Conservation (phyloP, 2,797 vertebrate genomes). For the Protosalanx chinensis region DNA sequence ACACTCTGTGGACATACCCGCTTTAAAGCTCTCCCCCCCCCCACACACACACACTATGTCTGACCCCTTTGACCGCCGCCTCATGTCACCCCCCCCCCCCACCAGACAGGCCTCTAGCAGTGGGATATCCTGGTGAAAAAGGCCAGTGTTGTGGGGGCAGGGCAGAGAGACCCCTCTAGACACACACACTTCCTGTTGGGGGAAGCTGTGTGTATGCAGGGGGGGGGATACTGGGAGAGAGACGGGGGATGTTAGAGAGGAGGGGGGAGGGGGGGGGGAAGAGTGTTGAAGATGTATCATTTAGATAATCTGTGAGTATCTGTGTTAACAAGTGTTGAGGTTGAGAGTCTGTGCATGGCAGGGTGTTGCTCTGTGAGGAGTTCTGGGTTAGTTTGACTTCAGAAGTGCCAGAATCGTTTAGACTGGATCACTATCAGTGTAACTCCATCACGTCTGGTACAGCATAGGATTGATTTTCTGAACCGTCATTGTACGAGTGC, state of each 20-base stretch:
- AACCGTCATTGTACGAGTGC: neutral
- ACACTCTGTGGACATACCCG: slow-evolving; percentile 4
- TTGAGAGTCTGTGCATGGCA: neutral
- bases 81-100: neutral
- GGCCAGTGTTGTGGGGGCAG: neutral
- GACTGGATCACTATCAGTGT: too few relatives aligned
- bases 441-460: too few relatives aligned
- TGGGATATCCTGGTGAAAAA: slow-evolving; percentile 21
- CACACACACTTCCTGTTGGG: slow-evolving; percentile 10
- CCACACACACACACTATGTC: too few relatives aligned
- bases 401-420: neutral
- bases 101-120: slow-evolving; percentile 10
- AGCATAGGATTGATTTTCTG: neutral
- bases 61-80: slow-evolving; percentile 1
- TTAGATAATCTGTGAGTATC: neutral
- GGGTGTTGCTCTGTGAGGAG: neutral
- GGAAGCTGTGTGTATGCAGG: neutral
- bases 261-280: neutral
- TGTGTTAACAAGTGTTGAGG: neutral
- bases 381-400: slow-evolving; percentile 29
- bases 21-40: neutral
- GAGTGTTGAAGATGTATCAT: neutral
- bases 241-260: too few relatives aligned
- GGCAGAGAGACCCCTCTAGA: neutral
- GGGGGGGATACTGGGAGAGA: neutral